Percentiles rank a stretch among this genome's conserved stretches.
These are phyloP conservation scores for Eristalis arbustorum DNA, from an alignment of 2,888 invertebrate species.

Conservation along the genomic window DNA sequence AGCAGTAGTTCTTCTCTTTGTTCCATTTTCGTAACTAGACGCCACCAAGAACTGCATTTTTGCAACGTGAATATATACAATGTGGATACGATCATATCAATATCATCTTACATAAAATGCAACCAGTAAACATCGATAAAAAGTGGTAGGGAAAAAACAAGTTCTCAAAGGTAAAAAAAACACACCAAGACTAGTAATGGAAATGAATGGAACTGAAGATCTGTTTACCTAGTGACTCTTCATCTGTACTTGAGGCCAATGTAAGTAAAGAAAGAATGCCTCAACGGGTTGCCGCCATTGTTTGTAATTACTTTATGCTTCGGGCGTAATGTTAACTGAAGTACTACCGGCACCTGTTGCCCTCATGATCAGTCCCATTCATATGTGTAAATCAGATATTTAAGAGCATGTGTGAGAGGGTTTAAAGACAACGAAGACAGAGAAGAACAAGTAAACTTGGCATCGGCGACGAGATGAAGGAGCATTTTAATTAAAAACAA, in stretches of 20 bases:
- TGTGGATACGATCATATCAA: not conserved
- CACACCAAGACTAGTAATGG: slow-evolving; percentile 11
- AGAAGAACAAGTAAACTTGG: slow-evolving; percentile 53
- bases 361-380: slow-evolving; percentile 57
- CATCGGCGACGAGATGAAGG: slow-evolving; percentile 56
- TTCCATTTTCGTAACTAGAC: not conserved
- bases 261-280: slow-evolving; percentile 47
- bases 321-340: slow-evolving; percentile 69
- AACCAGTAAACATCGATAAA: slow-evolving; percentile 1
- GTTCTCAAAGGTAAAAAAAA: not conserved
- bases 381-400: slow-evolving; percentile 61
- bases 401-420: slow-evolving; percentile 51
- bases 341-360: slow-evolving; percentile 70
- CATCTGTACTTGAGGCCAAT: slow-evolving; percentile 50
- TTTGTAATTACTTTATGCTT: slow-evolving; percentile 71
- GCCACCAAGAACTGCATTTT: not conserved
- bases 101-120: not conserved
- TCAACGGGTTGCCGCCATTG: slow-evolving; percentile 70
- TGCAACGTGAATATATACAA: no score
- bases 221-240: slow-evolving; percentile 37
- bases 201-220: slow-evolving; percentile 42
- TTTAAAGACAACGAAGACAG: slow-evolving; percentile 23
- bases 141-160: not conserved
- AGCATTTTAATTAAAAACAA: slow-evolving; percentile 69
- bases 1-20: not conserved